Evolutionary conservation across 2,888 invertebrate genomes (phyloP).

Genomic region (Pyrgus malvae): DNA sequence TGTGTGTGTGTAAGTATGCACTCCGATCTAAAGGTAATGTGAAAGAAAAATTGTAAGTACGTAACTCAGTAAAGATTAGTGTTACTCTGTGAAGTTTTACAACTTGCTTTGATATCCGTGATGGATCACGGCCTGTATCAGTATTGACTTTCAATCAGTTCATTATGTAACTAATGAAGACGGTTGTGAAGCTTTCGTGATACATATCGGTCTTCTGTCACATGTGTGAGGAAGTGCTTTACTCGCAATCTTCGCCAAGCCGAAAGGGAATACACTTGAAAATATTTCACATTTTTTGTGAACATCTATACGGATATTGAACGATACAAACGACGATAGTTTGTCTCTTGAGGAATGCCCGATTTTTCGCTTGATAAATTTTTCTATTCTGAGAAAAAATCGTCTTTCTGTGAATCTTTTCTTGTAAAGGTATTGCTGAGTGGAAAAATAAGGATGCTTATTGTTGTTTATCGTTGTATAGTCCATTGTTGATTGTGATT

Average conservation of each 20-base stretch:
- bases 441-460: not conserved
- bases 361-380: slow-evolving; percentile 30
- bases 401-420: not conserved
- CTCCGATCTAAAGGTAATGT: too few relatives aligned
- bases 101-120: too few relatives aligned
- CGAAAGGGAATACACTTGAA: slow-evolving; percentile 29
- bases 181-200: too few relatives aligned
- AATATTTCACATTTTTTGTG: slow-evolving; percentile 30
- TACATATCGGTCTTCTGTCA: too few relatives aligned
- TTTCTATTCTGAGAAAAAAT: slow-evolving; percentile 13
- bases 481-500: too few relatives aligned
- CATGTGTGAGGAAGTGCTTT: slow-evolving; percentile 23
- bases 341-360: slow-evolving; percentile 28
- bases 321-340: slow-evolving; percentile 24
- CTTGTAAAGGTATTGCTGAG: slow-evolving; percentile 2
- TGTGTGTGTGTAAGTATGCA: too few relatives aligned
- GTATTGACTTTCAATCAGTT: too few relatives aligned
- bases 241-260: slow-evolving; percentile 29
- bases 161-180: too few relatives aligned
- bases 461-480: slow-evolving; percentile 2
- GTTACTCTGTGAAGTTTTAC: too few relatives aligned
- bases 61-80: too few relatives aligned
- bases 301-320: slow-evolving; percentile 30
- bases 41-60: too few relatives aligned
- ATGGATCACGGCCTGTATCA: too few relatives aligned